Percentiles rank a stretch among this genome's conserved stretches.
These are phyloP conservation scores for Choristoneura fumiferana DNA, from an alignment of 1,140 invertebrate species.

Conservation along the genomic window DNA sequence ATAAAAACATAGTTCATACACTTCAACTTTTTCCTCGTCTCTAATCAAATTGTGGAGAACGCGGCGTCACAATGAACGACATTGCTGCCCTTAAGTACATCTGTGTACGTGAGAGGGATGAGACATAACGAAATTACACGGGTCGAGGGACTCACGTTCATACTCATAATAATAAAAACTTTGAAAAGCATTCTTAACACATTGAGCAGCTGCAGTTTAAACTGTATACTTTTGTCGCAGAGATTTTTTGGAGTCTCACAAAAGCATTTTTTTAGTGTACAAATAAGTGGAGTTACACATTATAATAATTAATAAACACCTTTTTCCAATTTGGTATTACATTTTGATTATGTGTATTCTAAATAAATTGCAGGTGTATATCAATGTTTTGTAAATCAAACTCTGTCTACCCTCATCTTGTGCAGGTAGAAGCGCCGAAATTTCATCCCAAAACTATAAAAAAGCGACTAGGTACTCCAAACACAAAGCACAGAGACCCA, in stretches of 20 bases:
- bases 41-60: background rate
- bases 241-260: slow-evolving; percentile 5
- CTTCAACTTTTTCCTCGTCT: too few species aligned
- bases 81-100: slow-evolving; percentile 26
- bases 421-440: too few species aligned
- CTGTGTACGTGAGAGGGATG: slow-evolving; percentile 22
- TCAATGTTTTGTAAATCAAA: too few species aligned
- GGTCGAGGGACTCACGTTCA: background rate
- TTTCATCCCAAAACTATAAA: too few species aligned
- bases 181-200: slow-evolving; percentile 8
- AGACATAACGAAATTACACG: slow-evolving; percentile 24
- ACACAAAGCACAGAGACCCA: too few species aligned
- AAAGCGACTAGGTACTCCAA: too few species aligned
- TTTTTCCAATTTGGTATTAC: too few species aligned
- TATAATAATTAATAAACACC: too few species aligned
- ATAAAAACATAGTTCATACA: too few species aligned
- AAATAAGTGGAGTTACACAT: background rate
- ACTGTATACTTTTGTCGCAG: background rate
- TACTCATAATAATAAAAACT: slow-evolving; percentile 24
- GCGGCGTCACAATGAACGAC: background rate
- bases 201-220: background rate
- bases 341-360: too few species aligned
- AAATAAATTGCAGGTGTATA: too few species aligned
- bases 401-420: too few species aligned
- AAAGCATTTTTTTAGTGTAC: background rate